Conservation (phyloP, 2,797 vertebrate species). For the Cichlasoma orientale region DNA sequence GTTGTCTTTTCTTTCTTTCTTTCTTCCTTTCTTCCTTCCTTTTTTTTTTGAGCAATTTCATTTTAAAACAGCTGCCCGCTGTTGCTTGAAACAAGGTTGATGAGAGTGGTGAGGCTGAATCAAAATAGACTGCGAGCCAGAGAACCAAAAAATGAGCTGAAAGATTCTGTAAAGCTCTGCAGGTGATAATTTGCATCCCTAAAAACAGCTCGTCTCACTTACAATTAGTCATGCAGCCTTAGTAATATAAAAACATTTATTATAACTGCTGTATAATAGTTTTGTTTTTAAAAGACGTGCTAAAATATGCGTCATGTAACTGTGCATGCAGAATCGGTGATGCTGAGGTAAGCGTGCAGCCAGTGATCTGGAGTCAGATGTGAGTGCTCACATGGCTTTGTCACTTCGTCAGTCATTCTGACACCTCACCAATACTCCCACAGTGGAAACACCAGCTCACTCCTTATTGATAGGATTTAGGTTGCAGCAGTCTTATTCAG, state of each 20-base stretch:
- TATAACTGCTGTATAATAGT: neutral
- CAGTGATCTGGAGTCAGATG: neutral
- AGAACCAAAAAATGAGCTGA: neutral
- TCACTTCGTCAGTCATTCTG: neutral
- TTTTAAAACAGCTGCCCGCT: neutral
- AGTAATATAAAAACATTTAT: neutral
- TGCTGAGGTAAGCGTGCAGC: neutral
- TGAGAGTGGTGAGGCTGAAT: neutral
- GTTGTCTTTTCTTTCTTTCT: too few relatives aligned
- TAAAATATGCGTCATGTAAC: neutral
- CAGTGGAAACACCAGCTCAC: neutral
- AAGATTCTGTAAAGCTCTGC: neutral
- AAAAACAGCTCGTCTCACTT: neutral
- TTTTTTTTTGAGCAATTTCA: neutral
- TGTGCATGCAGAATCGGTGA: neutral
- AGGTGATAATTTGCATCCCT: neutral
- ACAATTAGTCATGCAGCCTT: neutral
- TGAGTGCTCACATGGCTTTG: neutral
- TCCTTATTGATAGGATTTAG: slow-evolving; percentile 31
- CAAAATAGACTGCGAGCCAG: neutral
- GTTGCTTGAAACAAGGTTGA: neutral
- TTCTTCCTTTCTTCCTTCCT: neutral
- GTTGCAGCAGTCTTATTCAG: slow-evolving; percentile 12
- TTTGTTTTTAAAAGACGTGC: neutral
- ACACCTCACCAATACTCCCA: neutral